Evolutionary conservation across 1,140 invertebrate genomes (phyloP).

Genomic region (Acromyrmex charruanus): DNA sequence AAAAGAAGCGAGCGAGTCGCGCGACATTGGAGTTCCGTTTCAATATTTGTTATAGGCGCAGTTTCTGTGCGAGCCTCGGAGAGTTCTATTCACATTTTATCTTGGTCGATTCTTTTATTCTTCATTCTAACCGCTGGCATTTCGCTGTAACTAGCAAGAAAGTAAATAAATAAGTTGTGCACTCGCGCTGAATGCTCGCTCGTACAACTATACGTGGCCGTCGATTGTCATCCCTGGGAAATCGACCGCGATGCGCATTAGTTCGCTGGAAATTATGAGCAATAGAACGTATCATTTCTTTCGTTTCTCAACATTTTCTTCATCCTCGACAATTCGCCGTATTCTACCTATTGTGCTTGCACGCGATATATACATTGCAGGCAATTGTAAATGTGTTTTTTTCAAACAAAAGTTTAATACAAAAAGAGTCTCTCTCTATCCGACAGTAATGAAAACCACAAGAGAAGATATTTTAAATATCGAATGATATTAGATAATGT

Average conservation of each 20-base stretch:
- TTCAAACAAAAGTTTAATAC: constrained; percentile 1
- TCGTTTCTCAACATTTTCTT: constrained; percentile 19
- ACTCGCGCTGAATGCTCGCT: constrained; percentile 4
- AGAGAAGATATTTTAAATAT: background rate
- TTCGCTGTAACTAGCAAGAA: constrained; percentile 24
- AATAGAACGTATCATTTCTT: constrained; percentile 47
- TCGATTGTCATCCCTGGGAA: constrained; percentile 29
- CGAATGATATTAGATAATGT: background rate
- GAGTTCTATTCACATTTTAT: constrained; percentile 51
- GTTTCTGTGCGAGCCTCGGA: background rate
- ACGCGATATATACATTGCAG: background rate
- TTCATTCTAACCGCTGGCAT: constrained; percentile 52
- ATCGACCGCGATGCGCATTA: background rate
- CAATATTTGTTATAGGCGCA: background rate
- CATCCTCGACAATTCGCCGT: background rate
- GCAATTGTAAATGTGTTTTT: constrained; percentile 27
- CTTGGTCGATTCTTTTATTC: constrained; percentile 40
- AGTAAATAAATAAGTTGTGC: constrained; percentile 57
- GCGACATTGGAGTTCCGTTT: background rate
- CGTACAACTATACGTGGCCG: constrained; percentile 4
- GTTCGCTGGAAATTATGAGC: constrained; percentile 40
- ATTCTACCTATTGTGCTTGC: constrained; percentile 25
- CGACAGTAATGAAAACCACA: background rate
- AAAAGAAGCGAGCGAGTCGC: background rate
- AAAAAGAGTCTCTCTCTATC: background rate